Conservation (phyloP, 2,113 vertebrate genomes). For the Dipodomys spectabilis region DNA sequence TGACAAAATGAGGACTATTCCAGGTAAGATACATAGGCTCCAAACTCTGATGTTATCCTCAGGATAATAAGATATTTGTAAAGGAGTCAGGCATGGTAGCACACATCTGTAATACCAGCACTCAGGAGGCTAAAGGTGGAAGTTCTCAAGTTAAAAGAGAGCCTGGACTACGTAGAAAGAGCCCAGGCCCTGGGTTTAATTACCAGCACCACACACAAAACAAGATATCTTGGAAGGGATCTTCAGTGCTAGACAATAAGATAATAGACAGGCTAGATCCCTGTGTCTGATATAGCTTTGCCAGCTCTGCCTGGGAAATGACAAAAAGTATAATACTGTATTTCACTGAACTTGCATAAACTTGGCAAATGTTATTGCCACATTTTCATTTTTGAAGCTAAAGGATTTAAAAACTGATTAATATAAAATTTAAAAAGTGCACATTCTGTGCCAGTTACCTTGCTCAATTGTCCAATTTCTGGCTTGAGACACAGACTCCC, state of each 20-base stretch:
- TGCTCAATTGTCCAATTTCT: slow-evolving; percentile 80
- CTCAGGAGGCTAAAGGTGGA: no score
- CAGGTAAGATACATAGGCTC: background rate
- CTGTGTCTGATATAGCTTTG: background rate
- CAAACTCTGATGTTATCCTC: background rate
- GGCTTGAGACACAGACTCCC: slow-evolving; percentile 82
- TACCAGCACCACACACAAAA: no score
- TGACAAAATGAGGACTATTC: background rate
- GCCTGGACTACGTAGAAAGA: no score
- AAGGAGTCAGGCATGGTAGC: no score
- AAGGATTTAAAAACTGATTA: background rate
- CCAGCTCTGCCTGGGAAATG: background rate
- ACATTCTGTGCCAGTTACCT: slow-evolving; percentile 72
- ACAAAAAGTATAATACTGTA: background rate
- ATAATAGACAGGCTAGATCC: background rate
- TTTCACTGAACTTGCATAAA: background rate
- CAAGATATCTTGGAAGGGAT: background rate
- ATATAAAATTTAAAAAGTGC: background rate
- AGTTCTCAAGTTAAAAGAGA: no score
- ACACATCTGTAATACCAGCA: no score
- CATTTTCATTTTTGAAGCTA: background rate
- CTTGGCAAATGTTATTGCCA: background rate
- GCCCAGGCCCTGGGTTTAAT: no score
- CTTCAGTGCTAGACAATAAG: background rate
- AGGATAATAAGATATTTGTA: background rate